These are phyloP conservation scores for Eunapius fragilis DNA, from an alignment of 37 sponge, comb jelly and placozoan species.

Conservation along the genomic window DNA sequence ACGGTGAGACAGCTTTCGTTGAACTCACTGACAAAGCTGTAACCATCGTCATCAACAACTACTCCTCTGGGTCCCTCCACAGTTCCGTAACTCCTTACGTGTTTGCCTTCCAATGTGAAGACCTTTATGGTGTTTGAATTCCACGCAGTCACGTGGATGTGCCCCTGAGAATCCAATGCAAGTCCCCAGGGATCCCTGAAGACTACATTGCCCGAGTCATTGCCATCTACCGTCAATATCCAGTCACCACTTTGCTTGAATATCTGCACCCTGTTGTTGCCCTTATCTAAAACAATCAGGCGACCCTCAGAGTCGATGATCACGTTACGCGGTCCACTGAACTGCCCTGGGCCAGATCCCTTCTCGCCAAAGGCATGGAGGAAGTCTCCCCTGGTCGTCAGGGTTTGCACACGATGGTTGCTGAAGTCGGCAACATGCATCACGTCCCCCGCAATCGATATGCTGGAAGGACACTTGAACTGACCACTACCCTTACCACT, in stretches of 20 bases:
- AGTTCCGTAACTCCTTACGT: too few species aligned
- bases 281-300: background rate
- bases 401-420: background rate
- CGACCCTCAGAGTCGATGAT: background rate
- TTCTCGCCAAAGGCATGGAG: background rate
- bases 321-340: background rate
- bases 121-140: too few species aligned
- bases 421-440: background rate
- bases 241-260: background rate
- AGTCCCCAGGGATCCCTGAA: background rate
- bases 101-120: too few species aligned
- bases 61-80: too few species aligned
- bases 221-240: background rate
- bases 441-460: background rate
- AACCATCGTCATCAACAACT: too few species aligned
- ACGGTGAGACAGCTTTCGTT: too few species aligned
- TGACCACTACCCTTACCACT: background rate
- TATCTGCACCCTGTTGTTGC: background rate
- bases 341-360: background rate
- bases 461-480: background rate
- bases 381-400: background rate
- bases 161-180: too few species aligned
- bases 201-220: background rate
- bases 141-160: too few species aligned
- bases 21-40: too few species aligned